These are phyloP conservation scores for Aethes cnicana DNA, from an alignment of 2,888 invertebrate species.

Conservation along the genomic window DNA sequence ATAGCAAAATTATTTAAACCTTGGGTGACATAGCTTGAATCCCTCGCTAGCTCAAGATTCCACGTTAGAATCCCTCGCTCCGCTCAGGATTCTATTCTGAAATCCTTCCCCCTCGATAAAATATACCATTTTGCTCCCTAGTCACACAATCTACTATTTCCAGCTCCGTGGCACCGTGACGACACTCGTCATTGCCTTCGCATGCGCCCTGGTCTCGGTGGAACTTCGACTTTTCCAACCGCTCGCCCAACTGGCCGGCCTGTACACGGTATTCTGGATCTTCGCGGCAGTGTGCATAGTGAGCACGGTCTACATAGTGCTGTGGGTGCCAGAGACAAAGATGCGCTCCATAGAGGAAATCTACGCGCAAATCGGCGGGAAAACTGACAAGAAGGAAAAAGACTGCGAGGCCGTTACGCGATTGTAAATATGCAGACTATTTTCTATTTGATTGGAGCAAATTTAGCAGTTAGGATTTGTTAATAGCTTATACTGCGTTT, in stretches of 20 bases:
- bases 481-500: neutral
- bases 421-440: no score
- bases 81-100: no score
- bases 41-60: no score
- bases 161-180: constrained; percentile 75
- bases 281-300: constrained; percentile 66
- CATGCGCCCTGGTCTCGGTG: constrained; percentile 65
- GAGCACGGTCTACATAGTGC: constrained; percentile 65
- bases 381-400: constrained; percentile 42
- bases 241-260: constrained; percentile 53
- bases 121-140: no score
- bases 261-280: constrained; percentile 65
- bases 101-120: no score
- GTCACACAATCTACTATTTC: no score
- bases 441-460: no score
- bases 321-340: constrained; percentile 67
- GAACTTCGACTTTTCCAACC: constrained; percentile 72
- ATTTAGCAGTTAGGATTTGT: no score
- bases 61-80: no score
- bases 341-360: constrained; percentile 68
- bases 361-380: constrained; percentile 62
- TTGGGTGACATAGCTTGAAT: no score
- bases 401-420: constrained; percentile 67
- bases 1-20: no score
- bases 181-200: constrained; percentile 68